Evolutionary conservation across 2,888 invertebrate species (phyloP), one percentile per base, ranked within the genome.

Genomic region (Oegoconia quadripuncta): DNA sequence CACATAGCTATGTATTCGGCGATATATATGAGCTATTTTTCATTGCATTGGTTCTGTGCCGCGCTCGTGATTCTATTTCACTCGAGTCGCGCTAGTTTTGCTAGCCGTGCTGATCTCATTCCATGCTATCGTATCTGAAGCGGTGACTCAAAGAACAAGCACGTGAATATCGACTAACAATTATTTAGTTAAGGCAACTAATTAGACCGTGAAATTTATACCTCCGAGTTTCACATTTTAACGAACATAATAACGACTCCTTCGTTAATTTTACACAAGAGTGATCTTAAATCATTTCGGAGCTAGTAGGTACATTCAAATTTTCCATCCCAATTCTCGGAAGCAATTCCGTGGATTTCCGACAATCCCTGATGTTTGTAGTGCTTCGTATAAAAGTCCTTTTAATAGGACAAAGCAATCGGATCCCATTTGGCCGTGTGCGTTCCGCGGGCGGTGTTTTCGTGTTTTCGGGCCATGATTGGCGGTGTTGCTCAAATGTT

Each of bases 341-440:
- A 57, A 55, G 60, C 54, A 57, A 60, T 63, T 61, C 50, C 47
- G 46, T 28, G 40, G 43, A 51, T 56, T 51, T 54, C 51, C 52
- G 44, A 54, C 57, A 54, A 57, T 51, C 44, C 13, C 41, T 18
- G 34, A 52, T 51, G 55, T 58, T 55, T 52, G 52, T 55, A 46
- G 53, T 51, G 42, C 50, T 51, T n/a, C 53, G 55, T 57, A 58
- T 57, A 53, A 41, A 50, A 47, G 52, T 48, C 52, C 52, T 60
- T 62, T 61, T 56, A 64, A 63, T 60, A 51, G 56, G 46, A 46
- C 53, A 50, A 58, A 59, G 57, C 62, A 54, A 66, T 65, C 55
- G 56, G 53, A 46, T 59, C 55, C 42, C 59, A 53, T 59, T 64
- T 62, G 61, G 46, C 59, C 58, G 54, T 54, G 55, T 25, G n/a